Base-by-base conservation (phyloP, 1,140 invertebrate species). In the Drosophila leontia region DNA sequence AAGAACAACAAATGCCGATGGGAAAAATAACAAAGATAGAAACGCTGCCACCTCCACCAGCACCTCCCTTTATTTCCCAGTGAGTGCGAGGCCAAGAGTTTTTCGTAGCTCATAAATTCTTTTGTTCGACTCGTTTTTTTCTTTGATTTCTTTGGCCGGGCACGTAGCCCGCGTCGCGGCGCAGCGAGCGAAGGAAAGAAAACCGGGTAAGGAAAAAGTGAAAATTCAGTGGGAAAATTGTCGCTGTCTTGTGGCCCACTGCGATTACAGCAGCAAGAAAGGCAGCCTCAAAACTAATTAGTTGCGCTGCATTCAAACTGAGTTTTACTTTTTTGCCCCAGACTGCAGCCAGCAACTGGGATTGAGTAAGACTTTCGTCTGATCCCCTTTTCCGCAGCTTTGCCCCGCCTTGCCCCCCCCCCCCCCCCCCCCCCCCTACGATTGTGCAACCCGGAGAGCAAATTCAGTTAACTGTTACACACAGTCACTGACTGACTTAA, bases 381-480 rank as follows among this genome's bases (percentile, higher is more conserved):
- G 53, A 62, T 62, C 55, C 61, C 59, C 44, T 45, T 70, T 47
- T 23, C 65, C 37, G 17, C 29, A 17, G n/a, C 68, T 17, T 32
- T 23, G 37, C 12, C 42, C 42, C 47, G 32, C 29, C 51, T 37
- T 7, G 17, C 26, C 57, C 26, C 35, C 39, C 29, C 19, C 39
- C 29, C 19, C 39, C 29, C 19, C 26, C 57, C 26, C 35, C n/a
- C n/a, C 35, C 64, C 39, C 29, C 19, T 4, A 23, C 53, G 53
- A 56, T 56, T 56, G 53, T 56, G 53, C 53, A 56, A 56, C 53
- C 15, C 53, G 53, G 35, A 60, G 62, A 79, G 75, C 64, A 88
- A 84, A 87, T 88, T 84, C 85, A 88, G 84, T 88, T 88, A 83
- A 87, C 76, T 87, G 83, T 83, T 83, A 84, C 85, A 85, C 78